Evolutionary conservation across 2,113 vertebrate species (phyloP), one percentile per base, ranked within the genome.

Genomic region (Pelodiscus sinensis): DNA sequence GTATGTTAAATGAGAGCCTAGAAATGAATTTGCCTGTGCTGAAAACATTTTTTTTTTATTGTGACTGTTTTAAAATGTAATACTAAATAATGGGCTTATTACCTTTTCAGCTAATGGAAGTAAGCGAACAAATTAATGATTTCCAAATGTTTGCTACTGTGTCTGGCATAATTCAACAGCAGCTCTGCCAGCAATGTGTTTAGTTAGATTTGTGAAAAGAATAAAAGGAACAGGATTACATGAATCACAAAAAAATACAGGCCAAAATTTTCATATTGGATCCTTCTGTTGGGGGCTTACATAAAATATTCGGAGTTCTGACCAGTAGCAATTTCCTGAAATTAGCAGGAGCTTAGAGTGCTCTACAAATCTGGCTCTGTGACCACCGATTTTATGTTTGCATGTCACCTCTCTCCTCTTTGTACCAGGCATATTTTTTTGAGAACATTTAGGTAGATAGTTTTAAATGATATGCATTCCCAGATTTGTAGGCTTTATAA

Each of bases 91-190:
- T 65, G 71, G 88, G 87, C 92, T 92, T 91, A 77, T 94, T 90
- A 93, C 89, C 51, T 89, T 82, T 89, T 89, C 82, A 85, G 84
- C 24, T 91, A 95, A 84, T 92, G 1, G 65, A 71, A 71, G 65
- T 89, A 94, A 94, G 84, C 86, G 90, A 87, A 85, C 38, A 71
- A 89, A 93, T 96, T 87, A 95, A 93, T 91, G 81, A 93, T 87
- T 96, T 96, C 95, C 95, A 96, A 96, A 93, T 95, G 83, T 82
- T 94, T 89, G 94, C 96, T 96, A 84, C 94, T 92, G 94, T 92
- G 90, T 78, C 86, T 93, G 92, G 86, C 93, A 83, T 92, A 85
- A 55, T 83, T 90, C 86, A 56, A 62, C 58, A 79, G 78, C 50
- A 12, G 15, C 89, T 91, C 77, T 95, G 88, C 89, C 94, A 94